Evolutionary conservation across 2,888 invertebrate genomes (phyloP).

Genomic region (Allophyes oxyacanthae): DNA sequence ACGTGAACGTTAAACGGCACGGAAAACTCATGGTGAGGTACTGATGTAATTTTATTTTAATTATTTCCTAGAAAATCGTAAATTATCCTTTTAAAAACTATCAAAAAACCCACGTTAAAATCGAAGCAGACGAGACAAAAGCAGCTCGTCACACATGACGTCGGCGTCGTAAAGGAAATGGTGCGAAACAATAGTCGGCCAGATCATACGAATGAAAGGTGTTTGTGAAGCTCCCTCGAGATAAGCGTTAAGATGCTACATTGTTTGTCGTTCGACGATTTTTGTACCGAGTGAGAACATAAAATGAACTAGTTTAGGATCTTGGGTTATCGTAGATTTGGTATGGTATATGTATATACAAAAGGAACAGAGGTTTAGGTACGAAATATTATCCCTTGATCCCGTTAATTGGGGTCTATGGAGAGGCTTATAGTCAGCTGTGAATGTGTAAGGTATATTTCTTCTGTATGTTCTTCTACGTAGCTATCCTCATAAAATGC

Average conservation of each 20-base stretch:
- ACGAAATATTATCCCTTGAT: slow-evolving; percentile 1
- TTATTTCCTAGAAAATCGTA: neutral
- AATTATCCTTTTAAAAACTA: slow-evolving; percentile 22
- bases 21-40: no score
- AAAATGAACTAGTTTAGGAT: slow-evolving; percentile 19
- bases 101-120: slow-evolving; percentile 17
- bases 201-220: slow-evolving; percentile 72
- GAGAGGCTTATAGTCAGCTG: no score
- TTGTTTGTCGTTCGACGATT: slow-evolving; percentile 25
- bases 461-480: no score
- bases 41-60: no score
- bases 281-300: slow-evolving; percentile 28
- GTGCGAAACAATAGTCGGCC: slow-evolving; percentile 71
- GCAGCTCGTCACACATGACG: slow-evolving; percentile 57
- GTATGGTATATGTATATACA: slow-evolving; percentile 2
- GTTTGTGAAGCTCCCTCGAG: slow-evolving; percentile 50
- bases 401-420: neutral
- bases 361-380: slow-evolving; percentile 9
- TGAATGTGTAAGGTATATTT: no score
- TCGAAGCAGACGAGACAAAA: slow-evolving; percentile 52
- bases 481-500: no score
- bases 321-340: slow-evolving; percentile 17
- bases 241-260: slow-evolving; percentile 22
- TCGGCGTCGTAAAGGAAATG: slow-evolving; percentile 62
- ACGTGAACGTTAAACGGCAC: no score